Conservation (phyloP, 2,113 vertebrate species). For the Callionymus lyra region DNA sequence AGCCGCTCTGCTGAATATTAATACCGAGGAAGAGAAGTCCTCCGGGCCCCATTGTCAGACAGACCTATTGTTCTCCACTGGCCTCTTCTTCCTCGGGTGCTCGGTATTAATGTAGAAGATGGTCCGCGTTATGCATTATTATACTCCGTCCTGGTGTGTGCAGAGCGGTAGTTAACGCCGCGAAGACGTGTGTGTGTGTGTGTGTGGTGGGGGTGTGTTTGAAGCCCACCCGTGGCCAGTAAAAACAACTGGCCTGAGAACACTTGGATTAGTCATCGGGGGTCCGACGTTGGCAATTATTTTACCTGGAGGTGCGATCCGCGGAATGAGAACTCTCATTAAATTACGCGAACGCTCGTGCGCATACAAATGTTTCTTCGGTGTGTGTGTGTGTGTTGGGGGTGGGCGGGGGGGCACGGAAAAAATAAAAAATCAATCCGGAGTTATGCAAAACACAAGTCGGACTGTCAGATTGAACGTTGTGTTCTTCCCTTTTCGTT, state of each 20-base stretch:
- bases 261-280: conserved; percentile 46
- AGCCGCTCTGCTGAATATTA: conserved; percentile 59
- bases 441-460: neutral
- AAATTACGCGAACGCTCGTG: conserved; percentile 30
- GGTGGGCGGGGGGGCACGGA: neutral
- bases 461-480: neutral
- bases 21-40: conserved; percentile 54
- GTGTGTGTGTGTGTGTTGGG: neutral
- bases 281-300: conserved; percentile 53
- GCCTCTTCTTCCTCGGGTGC: conserved; percentile 22
- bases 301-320: conserved; percentile 53
- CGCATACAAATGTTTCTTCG: conserved; percentile 19
- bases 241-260: conserved; percentile 53
- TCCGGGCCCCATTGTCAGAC: conserved; percentile 53
- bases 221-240: conserved; percentile 34
- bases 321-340: conserved; percentile 62
- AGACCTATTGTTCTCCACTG: conserved; percentile 58
- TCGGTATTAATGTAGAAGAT: conserved; percentile 40
- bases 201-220: conserved; percentile 39
- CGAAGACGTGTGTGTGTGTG: too few species aligned
- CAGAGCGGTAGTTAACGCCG: conserved; percentile 41
- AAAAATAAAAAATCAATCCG: neutral
- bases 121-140: conserved; percentile 53
- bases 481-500: neutral
- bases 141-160: conserved; percentile 29